These are phyloP conservation scores for Drosophila cognata DNA, from an alignment of 2,888 invertebrate genomes.

Conservation along the genomic window DNA sequence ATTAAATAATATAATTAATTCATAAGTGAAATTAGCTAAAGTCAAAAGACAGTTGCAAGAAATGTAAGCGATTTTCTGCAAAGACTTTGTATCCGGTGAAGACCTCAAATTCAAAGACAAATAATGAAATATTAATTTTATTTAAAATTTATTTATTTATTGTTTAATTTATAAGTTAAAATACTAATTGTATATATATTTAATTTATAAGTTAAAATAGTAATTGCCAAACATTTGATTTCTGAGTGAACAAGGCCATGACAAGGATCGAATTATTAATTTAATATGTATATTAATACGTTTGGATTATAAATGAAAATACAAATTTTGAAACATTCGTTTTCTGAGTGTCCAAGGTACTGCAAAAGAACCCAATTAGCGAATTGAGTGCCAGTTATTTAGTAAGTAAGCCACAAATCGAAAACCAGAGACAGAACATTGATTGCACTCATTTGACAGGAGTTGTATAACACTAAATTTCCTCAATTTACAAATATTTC, in stretches of 20 bases:
- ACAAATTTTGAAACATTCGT: accelerated
- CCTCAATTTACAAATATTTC: not conserved
- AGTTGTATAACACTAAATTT: no score
- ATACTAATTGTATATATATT: not conserved
- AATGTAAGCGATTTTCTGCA: not conserved
- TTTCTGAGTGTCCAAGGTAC: no score
- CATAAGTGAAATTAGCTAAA: not conserved
- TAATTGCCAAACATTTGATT: not conserved
- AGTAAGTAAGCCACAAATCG: accelerated
- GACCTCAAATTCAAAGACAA: not conserved
- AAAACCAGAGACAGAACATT: not conserved
- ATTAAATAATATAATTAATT: not conserved
- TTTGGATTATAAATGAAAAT: no score
- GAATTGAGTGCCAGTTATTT: not conserved
- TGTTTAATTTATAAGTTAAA: not conserved
- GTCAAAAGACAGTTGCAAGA: not conserved
- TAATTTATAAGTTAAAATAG: not conserved
- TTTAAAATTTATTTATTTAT: no score
- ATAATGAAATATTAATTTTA: not conserved
- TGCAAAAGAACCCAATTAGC: not conserved
- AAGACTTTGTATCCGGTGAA: accelerated
- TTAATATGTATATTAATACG: not conserved
- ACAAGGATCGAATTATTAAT: no score
- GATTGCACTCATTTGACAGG: not conserved
- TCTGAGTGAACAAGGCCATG: not conserved